These are phyloP conservation scores for Elymnias hypermnestra DNA, from an alignment of 1,140 invertebrate species.

Conservation along the genomic window DNA sequence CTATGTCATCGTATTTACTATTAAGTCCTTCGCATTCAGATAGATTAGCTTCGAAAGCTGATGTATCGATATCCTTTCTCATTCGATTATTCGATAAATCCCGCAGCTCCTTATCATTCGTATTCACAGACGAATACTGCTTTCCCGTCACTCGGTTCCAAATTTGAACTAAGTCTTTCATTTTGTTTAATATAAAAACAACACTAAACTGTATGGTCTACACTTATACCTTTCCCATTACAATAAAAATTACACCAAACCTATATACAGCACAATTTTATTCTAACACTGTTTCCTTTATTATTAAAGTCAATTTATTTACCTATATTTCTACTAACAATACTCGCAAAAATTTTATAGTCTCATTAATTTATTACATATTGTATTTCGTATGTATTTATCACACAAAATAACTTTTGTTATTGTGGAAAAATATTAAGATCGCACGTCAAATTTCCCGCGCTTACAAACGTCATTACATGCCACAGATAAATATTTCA, in stretches of 20 bases:
- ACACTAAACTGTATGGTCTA: conserved; percentile 20
- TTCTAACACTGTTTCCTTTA: no score
- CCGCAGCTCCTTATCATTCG: conserved; percentile 42
- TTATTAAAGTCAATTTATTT: no score
- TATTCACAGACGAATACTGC: conserved; percentile 68
- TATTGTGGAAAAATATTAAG: no score
- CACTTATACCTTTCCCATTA: no score
- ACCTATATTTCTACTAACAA: no score
- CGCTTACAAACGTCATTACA: conserved; percentile 4
- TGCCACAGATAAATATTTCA: conserved; percentile 5
- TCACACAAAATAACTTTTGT: no score
- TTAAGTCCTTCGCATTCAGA: conserved; percentile 56
- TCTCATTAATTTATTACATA: no score
- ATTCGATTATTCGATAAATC: conserved; percentile 49
- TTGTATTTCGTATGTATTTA: no score
- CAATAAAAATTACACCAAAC: no score
- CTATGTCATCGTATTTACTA: conserved; percentile 38
- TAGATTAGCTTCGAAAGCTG: conserved; percentile 41
- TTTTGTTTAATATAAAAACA: conserved; percentile 36
- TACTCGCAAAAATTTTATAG: no score
- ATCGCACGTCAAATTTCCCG: conserved; percentile 6
- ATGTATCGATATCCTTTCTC: conserved; percentile 39
- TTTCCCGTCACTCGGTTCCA: conserved; percentile 73
- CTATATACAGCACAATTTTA: no score
- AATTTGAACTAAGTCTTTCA: conserved; percentile 78